Evolutionary conservation across 2,888 invertebrate genomes (phyloP).

Genomic region (Zygothrica quintamaculata): DNA sequence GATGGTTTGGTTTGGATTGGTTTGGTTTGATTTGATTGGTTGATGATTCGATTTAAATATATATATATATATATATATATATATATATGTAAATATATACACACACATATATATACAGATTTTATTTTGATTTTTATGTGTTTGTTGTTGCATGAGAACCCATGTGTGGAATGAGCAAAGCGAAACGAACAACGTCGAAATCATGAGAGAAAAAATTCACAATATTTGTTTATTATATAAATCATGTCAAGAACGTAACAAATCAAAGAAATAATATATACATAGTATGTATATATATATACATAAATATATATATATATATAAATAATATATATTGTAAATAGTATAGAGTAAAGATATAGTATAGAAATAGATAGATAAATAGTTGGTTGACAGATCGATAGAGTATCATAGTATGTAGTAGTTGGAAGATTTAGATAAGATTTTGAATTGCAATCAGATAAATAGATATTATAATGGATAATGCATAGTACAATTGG

Average conservation of each 20-base stretch:
- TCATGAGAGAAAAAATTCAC: slow-evolving; percentile 82
- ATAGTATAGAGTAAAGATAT: slow-evolving; percentile 39
- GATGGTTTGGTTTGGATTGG: slow-evolving; percentile 22
- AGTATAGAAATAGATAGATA: slow-evolving; percentile 21
- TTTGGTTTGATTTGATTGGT: slow-evolving; percentile 12
- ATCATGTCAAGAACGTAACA: slow-evolving; percentile 62
- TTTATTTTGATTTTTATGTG: slow-evolving; percentile 14
- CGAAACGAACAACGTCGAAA: slow-evolving; percentile 80
- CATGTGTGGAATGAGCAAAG: slow-evolving; percentile 67
- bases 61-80: slow-evolving; percentile 7
- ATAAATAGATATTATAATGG: slow-evolving; percentile 22
- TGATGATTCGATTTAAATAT: slow-evolving; percentile 19
- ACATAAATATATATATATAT: too few species aligned
- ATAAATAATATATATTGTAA: slow-evolving; percentile 19
- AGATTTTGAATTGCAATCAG: slow-evolving; percentile 36
- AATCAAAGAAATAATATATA: slow-evolving; percentile 41
- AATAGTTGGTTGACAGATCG: slow-evolving; percentile 14
- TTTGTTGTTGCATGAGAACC: slow-evolving; percentile 45
- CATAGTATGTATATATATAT: too few species aligned
- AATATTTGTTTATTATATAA: slow-evolving; percentile 78
- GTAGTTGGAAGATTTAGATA: slow-evolving; percentile 24
- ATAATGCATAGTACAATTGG: slow-evolving; percentile 3
- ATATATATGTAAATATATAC: slow-evolving; percentile 8
- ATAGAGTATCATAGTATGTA: slow-evolving; percentile 22
- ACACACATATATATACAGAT: slow-evolving; percentile 7